Base-by-base conservation (phyloP, 2,113 vertebrate genomes). In the Origma solitaria region DNA sequence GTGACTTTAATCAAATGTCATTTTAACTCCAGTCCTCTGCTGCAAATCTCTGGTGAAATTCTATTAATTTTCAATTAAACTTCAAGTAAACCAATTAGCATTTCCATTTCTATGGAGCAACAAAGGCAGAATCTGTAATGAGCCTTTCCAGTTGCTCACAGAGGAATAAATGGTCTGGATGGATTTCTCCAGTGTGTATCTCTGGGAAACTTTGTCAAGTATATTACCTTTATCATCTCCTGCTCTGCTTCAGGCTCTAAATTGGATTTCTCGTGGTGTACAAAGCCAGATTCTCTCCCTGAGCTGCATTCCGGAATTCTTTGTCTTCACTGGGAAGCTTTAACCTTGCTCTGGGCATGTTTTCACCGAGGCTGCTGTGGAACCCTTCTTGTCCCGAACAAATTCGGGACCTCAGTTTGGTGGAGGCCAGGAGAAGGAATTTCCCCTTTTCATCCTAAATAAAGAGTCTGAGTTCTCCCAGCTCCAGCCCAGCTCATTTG, bases 61-160 rank as follows among this genome's bases (percentile, higher is more conserved):
- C 92, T 96, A 97, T 97, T 97, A 97, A 97, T 97, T 97, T 97
- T 97, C 97, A 96, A 97, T 97, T 97, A 97, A 97, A 96, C 95
- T 97, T 97, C 96, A 96, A 97, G 96, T 96, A 97, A 97, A 97
- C 96, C 96, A 97, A 97, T 97, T 97, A 96, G 96, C 94, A 97
- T 97, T 97, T 97, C 96, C 94, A 96, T 97, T 97, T 97, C 91
- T 95, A 88, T 90, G 30, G 90, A 95, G 96, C 84, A 96, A 96
- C 96, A 97, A 96, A 97, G 94, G 91, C 94, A 97, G 96, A 97
- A 97, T 97, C 61, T 66, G 78, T 97, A 97, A 97, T 97, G 96
- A 96, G 90, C 58, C 90, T 88, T 79, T 87, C 72, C 91, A 81
- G 91, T 95, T 83, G 79, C 89, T 95, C 92, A 80, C 94, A 76